Conservation (phyloP, 2,113 vertebrate species). For the Varanus komodoensis region DNA sequence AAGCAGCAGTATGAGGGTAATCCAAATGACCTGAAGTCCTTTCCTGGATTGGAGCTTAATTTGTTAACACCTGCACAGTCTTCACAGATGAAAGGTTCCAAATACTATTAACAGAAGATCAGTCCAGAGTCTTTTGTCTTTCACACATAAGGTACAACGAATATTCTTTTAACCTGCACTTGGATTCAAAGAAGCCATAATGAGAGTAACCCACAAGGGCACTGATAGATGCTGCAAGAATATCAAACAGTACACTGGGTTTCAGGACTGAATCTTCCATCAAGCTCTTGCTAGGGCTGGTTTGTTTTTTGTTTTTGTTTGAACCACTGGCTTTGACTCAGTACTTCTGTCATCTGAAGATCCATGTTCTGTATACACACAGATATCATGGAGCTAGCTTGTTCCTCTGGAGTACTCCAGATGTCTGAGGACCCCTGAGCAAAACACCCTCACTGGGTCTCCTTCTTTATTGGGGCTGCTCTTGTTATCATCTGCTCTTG, state of each 20-base stretch:
- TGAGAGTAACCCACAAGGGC: background rate
- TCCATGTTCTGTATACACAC: background rate
- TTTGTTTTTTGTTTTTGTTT: background rate
- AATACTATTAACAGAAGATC: background rate
- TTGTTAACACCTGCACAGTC: conserved; percentile 2
- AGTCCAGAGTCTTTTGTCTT: background rate
- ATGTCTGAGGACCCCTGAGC: too few species aligned
- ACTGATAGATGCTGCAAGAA: background rate
- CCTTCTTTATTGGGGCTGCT: too few species aligned
- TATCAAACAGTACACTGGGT: background rate
- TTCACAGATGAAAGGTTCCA: background rate
- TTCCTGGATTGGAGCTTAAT: background rate
- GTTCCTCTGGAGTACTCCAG: background rate
- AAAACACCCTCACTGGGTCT: too few species aligned
- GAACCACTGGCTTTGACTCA: background rate
- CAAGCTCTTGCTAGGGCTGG: background rate
- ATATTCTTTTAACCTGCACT: background rate
- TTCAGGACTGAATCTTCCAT: background rate
- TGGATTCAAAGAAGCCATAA: background rate
- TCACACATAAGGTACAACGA: background rate
- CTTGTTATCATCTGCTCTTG: too few species aligned
- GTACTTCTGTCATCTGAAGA: background rate
- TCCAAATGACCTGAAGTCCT: background rate
- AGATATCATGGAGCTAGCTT: background rate
- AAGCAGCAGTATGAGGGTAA: background rate